Evolutionary conservation across 2,888 invertebrate species (phyloP).

Genomic region (Cryptophagus acutangulus): DNA sequence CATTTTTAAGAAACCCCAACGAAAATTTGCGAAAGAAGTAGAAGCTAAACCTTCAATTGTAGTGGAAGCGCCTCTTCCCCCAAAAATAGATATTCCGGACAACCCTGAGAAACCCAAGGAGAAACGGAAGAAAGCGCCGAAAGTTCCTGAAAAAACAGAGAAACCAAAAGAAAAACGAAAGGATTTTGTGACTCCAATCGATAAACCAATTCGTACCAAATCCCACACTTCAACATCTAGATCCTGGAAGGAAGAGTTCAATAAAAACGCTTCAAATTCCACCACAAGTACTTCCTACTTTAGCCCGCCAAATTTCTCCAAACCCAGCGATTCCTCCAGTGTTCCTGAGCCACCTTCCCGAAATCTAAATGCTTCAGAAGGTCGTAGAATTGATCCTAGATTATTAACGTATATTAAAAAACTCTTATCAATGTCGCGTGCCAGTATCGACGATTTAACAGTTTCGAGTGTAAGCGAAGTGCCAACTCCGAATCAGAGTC

Average conservation of each 20-base stretch:
- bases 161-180: conserved; percentile 3
- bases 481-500: conserved; percentile 49
- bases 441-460: conserved; percentile 48
- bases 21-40: too few species aligned
- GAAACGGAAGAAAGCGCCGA: conserved; percentile 11
- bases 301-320: conserved; percentile 39
- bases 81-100: too few species aligned
- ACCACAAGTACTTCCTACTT: conserved; percentile 44
- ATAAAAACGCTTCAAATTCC: conserved; percentile 35
- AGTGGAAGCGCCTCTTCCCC: too few species aligned
- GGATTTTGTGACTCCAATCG: neutral
- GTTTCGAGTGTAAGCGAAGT: conserved; percentile 49
- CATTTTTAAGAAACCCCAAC: too few species aligned
- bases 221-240: too few species aligned
- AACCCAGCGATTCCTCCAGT: conserved; percentile 17
- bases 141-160: conserved; percentile 10
- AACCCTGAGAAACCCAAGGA: conserved; percentile 10
- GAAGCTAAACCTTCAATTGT: too few species aligned
- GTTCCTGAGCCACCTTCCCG: too few species aligned
- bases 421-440: conserved; percentile 51
- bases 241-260: conserved; percentile 40
- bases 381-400: conserved; percentile 35
- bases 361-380: too few species aligned
- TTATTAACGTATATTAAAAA: conserved; percentile 50
- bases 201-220: conserved; percentile 11